A percentile compares a stretch with the other conserved stretches of the same genome.
These are phyloP conservation scores for Hippocampus guttulatus DNA, from an alignment of 2,113 vertebrate genomes.

Conservation along the genomic window DNA sequence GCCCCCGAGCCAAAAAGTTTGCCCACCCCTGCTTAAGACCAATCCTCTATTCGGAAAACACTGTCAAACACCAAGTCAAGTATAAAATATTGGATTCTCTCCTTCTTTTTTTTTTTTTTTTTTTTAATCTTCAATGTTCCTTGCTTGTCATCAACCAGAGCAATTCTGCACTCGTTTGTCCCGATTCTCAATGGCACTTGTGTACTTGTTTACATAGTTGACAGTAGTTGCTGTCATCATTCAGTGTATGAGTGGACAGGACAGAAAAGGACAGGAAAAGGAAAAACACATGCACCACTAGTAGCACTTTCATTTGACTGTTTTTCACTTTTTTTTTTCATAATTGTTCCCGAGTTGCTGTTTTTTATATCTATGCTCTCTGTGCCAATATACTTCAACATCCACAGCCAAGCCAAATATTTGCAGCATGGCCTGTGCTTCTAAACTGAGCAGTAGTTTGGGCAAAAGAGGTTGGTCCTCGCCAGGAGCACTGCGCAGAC, in stretches of 20 bases:
- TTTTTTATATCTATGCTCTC: constrained; percentile 60
- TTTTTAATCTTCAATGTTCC: background rate
- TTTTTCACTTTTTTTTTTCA: constrained; percentile 63
- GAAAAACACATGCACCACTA: constrained; percentile 46
- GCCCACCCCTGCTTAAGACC: no score
- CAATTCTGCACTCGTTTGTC: background rate
- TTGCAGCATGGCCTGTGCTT: constrained; percentile 69
- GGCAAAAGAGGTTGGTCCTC: constrained; percentile 38
- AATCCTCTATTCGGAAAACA: no score
- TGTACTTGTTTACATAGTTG: background rate
- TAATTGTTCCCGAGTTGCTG: constrained; percentile 73
- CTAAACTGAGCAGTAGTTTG: constrained; percentile 67
- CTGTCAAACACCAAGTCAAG: no score
- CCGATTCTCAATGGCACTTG: background rate
- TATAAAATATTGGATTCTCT: no score
- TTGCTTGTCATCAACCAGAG: background rate
- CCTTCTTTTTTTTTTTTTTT: no score
- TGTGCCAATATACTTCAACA: constrained; percentile 73
- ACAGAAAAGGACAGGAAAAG: constrained; percentile 1
- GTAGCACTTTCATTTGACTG: constrained; percentile 71
- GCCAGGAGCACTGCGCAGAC: constrained; percentile 43
- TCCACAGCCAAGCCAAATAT: constrained; percentile 72
- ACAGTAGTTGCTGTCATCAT: background rate
- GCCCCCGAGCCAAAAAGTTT: no score
- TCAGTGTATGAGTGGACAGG: background rate